Evolutionary conservation across 2,888 invertebrate species (phyloP), one percentile per base, ranked within the genome.

Genomic region (Drosophila putrida): DNA sequence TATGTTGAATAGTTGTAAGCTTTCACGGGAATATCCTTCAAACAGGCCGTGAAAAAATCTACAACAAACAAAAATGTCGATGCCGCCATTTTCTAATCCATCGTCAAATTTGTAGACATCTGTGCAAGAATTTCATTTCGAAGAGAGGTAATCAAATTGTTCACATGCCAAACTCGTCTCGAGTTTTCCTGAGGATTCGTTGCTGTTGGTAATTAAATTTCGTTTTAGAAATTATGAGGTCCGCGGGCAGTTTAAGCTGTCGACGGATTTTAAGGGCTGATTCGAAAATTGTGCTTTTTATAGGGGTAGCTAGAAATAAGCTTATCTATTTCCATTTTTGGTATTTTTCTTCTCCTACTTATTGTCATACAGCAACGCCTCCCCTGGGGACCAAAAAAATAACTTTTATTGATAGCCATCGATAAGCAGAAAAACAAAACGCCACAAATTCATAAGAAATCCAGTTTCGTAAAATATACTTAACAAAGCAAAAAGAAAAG

Each of bases 121-220:
- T 35, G 35, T 10, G 38, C 13, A 8, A 38, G 8, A 38, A 38
- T 38, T 38, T 15, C 13, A 15, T 38, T 38, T 38, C 38, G 38
- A 38, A 15, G 38, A 38, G 15, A 6, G 13, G 6, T 38, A 15
- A 38, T 38, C 13, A 38, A 38, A 38, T 38, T 38, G 13, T 5
- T 38, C 13, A 15, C 11, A 13, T 15, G 2, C 35, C 35, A 4
- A 11, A 2, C 35, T 38, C 15, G 13, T 13, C 6, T n/a, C 70
- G 72, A 58, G 15, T 15, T 43, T 20, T 25, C 39, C 8, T 44
- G n/a, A 44, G n/a, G 2, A n/a, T 3, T n/a, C 25, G 27, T 35
- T 49, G 50, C 53, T 80, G 72, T 73, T 60, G 80, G 75, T 79
- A 83, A 85, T 85, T 85, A 83, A 85, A 88, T 77, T 87, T 80